A percentile compares a stretch with the other conserved stretches of the same genome.
phyloP scores from a whole-genome alignment of 2,888 invertebrate genomes.

The Lucinisca nassula region DNA sequence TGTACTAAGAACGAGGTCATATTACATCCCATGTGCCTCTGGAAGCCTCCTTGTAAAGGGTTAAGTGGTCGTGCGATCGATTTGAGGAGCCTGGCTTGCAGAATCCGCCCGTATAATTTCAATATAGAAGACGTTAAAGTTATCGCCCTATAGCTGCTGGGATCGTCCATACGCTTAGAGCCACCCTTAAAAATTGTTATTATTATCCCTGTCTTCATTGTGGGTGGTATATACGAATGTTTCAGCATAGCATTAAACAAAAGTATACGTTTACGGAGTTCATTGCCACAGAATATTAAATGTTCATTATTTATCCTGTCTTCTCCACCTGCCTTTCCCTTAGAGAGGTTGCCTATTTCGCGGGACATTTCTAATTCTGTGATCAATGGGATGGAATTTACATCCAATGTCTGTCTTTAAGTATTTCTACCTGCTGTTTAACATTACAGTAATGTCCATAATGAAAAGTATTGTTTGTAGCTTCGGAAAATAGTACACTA shows the following conservation, averaged over 20 bases:
- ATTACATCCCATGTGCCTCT: too few species aligned
- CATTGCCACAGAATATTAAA: neutral
- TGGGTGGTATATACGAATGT: neutral
- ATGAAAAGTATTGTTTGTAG: neutral
- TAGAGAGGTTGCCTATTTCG: neutral
- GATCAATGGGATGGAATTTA: neutral
- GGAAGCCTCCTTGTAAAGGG: too few species aligned
- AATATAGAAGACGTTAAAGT: too few species aligned
- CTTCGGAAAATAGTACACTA: neutral
- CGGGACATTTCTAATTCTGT: neutral
- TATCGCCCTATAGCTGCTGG: too few species aligned
- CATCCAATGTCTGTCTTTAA: neutral
- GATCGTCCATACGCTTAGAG: too few species aligned
- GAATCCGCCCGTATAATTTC: too few species aligned
- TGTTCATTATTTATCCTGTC: neutral
- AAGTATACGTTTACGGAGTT: neutral
- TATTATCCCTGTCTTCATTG: neutral
- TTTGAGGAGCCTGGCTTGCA: too few species aligned
- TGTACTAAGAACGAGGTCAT: too few species aligned
- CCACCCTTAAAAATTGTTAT: neutral
- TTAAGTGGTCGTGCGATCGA: too few species aligned
- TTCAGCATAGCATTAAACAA: neutral
- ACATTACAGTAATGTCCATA: neutral
- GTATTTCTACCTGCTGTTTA: neutral
- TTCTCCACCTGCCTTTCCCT: neutral